Base-by-base conservation (phyloP, 1,140 invertebrate genomes). In the Ctenoplectra terminalis region DNA sequence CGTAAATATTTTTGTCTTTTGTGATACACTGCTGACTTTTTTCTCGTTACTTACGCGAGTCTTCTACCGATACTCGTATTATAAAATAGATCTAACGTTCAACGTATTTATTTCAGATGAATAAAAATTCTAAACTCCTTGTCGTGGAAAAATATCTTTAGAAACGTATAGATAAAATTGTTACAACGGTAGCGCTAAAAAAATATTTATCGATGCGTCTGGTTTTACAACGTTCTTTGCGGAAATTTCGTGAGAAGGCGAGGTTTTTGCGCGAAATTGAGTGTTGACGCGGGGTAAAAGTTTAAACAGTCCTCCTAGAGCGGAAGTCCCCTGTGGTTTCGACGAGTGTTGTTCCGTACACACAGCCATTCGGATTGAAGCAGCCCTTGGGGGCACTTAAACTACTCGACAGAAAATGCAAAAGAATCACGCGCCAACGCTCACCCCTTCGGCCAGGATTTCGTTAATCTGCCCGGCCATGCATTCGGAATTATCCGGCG, bases 401-500 rank as follows among this genome's bases (percentile, higher is more conserved):
- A 81, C 60, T 85, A 69, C 77, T 75, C 79, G 74, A 84, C 79
- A 61, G 79, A 88, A 87, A 84, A 86, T 85, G 86, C 85, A 72
- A 83, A 84, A 87, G 83, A 87, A 83, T 84, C 80, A 83, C 83
- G 88, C 88, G 79, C 80, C 84, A 84, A 72, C 87, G 88, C 86
- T 72, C 86, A 87, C 84, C 88, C 85, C 72, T 70, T 71, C 31
- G 43, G 31, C 23, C 61, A 56, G 79, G 71, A 75, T 82, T 84
- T 78, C 74, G 78, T 63, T 86, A 85, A 87, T 87, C 81, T 82
- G 69, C 54, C 40, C 76, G 29, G 40, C 58, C 74, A 86, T 81
- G 83, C 83, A 81, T 86, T 72, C 60, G 43, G 63, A 85, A 87
- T 85, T 83, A 87, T 37, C 50, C n/a, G n/a, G 34, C 50, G 66